Conservation (phyloP, 2,797 vertebrate genomes). For the Peromyscus attwateri region DNA sequence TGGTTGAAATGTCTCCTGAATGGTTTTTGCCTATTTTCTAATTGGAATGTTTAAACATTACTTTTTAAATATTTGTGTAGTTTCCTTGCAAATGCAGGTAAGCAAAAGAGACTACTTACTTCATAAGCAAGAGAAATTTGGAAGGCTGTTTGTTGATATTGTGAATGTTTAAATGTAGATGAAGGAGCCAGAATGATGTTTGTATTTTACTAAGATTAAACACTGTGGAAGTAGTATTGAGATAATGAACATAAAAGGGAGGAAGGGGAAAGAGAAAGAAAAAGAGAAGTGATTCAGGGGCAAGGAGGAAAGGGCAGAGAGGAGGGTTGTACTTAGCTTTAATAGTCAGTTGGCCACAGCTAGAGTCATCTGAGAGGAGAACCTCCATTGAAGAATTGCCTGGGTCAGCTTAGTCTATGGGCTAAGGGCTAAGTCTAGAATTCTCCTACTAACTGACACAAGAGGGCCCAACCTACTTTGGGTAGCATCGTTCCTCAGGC, state of each 20-base stretch:
- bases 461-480: too few species aligned
- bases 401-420: not conserved
- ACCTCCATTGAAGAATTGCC: not conserved
- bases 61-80: slow-evolving; percentile 17
- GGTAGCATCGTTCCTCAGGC: not conserved
- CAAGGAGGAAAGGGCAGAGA: not conserved
- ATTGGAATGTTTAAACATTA: slow-evolving; percentile 16
- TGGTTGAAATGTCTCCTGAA: slow-evolving; percentile 33
- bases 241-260: not conserved
- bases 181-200: not conserved
- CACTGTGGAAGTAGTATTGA: not conserved
- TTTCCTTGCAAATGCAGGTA: slow-evolving; percentile 25
- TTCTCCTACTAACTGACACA: not conserved
- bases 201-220: slow-evolving; percentile 16
- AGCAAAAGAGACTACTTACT: not conserved
- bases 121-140: slow-evolving; percentile 14
- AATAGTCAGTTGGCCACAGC: not conserved
- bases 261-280: not conserved
- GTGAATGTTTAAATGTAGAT: slow-evolving; percentile 20
- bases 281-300: not conserved
- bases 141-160: not conserved
- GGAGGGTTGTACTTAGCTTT: not conserved
- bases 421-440: not conserved
- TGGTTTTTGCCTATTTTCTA: slow-evolving; percentile 32
- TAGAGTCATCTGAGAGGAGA: too few species aligned